Evolutionary conservation across 2,113 vertebrate species (phyloP), one percentile per base, ranked within the genome.

Genomic region (Rousettus leschenaultii): DNA sequence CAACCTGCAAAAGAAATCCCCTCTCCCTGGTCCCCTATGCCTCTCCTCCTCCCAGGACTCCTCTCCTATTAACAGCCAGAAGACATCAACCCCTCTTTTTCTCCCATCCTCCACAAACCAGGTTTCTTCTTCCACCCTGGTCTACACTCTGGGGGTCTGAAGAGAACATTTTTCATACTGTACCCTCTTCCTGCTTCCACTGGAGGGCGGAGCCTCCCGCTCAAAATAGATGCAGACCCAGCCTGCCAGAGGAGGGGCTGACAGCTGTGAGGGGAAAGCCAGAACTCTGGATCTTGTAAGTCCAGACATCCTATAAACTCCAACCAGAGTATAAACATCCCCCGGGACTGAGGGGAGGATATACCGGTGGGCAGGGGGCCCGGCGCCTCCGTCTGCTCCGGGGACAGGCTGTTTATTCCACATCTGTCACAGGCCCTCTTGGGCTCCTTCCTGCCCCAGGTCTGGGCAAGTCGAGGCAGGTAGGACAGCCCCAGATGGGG

Each of bases 271-370:
- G 96, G 94, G 97, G 21, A 82, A 97, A 97, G 97, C 96, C 97
- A 97, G n/a, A 24, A 7, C 70, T 97, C 98, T 98, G 98, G 98
- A 96, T 98, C 91, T 6, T 98, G 97, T 98, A 98, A 98, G 92
- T 33, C n/a, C 96, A 45, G 96, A 97, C 82, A 28, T 98, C 97
- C 95, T 97, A 95, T 98, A 98, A 98, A 98, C 97, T 96, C 95
- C 2, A 94, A 83, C 40, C 14, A 48, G 86, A 92, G 97, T 97
- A 98, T 98, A 98, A 98, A 97, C 96, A 98, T 98, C 98, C 30
- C 80, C 89, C 0, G 77, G 94, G 77, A 28, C 97, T 21, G 78
- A 94, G 55, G 3, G 79, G 95, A 95, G 96, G 98, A 97, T 97
- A 78, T 86, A 65, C 66, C 1, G 55, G 79, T 89, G 84, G 93